Evolutionary conservation across 1,140 invertebrate genomes (phyloP), one percentile per base, ranked within the genome.

Genomic region (Sitobion miscanthi): DNA sequence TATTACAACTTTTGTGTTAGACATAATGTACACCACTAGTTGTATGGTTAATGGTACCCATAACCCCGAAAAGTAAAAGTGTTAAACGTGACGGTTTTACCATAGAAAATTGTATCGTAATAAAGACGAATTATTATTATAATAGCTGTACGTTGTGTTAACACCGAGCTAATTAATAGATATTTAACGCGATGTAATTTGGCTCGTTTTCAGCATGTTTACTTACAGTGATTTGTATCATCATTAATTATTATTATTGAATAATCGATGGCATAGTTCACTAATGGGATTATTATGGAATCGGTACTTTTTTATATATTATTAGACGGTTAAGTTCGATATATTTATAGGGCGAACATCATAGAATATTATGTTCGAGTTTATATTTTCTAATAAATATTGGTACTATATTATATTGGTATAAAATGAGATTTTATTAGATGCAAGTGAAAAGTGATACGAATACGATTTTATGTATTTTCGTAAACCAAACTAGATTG

Each of bases 401-500:
- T 20, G n/a, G 14, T 77, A 77, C 30, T 35, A 14, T 69, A 30
- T 62, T 62, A n/a, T 69, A 77, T 77, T 77, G 30, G 23, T 4
- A 35, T 77, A 77, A n/a, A 77, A 77, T 77, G 14, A 0, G 30
- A 77, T n/a, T 77, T 77, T 77, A 77, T 77, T 77, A n/a, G 30
- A 77, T 77, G 62, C n/a, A 77, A 77, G 62, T 35, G 30, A 69
- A 69, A 69, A 69, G 30, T 38, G 21, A 83, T 23, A 83, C 20
- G 20, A 83, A 38, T 21, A 30, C 25, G 86, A 49, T 87, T 87
- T n/a, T 87, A 87, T 49, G 30, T 77, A 17, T 77, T 77, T n/a
- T 77, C 5, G 62, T 77, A n/a, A 87, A 87, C 17, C 86, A 87
- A 87, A 87, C 86, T 57, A 57, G 49, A 89, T 89, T 89, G 20